Evolutionary conservation across 2,888 invertebrate species (phyloP).

Genomic region (Mythimna impura): DNA sequence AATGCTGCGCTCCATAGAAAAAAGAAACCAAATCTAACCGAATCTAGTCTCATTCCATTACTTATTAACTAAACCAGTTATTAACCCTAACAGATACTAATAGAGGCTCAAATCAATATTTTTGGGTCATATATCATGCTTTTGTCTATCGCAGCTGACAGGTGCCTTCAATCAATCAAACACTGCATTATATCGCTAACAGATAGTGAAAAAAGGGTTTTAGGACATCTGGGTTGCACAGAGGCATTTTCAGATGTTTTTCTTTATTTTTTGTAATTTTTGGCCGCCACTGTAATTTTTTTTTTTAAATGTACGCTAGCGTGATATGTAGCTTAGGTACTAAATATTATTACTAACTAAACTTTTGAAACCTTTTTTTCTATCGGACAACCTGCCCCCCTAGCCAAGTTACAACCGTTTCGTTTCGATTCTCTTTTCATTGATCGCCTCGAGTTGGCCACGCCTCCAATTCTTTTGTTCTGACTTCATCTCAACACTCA

Average conservation of each 20-base stretch:
- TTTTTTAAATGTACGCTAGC: no score
- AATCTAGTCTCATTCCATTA: background rate
- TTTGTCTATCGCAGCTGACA: constrained; percentile 66
- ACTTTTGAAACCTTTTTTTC: background rate
- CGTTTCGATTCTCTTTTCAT: no score
- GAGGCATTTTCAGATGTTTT: background rate
- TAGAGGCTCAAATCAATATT: constrained; percentile 51
- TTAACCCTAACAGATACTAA: constrained; percentile 52
- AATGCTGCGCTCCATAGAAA: background rate
- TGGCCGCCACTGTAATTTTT: no score
- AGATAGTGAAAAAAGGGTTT: constrained; percentile 42
- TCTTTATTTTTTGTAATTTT: background rate
- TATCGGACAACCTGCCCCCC: no score
- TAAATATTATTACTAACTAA: background rate
- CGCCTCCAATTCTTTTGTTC: no score
- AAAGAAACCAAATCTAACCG: no score
- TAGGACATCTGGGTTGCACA: constrained; percentile 17
- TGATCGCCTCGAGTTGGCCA: no score
- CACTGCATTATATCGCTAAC: constrained; percentile 30
- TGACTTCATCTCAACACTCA: no score
- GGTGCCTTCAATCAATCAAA: constrained; percentile 62
- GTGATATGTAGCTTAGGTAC: background rate
- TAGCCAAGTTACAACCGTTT: no score
- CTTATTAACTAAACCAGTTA: constrained; percentile 28
- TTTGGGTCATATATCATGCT: constrained; percentile 65